A percentile compares a stretch with the other conserved stretches of the same genome.
phyloP scores from a whole-genome alignment of 2,888 invertebrate genomes.

The Lycocerus yunnanus region DNA sequence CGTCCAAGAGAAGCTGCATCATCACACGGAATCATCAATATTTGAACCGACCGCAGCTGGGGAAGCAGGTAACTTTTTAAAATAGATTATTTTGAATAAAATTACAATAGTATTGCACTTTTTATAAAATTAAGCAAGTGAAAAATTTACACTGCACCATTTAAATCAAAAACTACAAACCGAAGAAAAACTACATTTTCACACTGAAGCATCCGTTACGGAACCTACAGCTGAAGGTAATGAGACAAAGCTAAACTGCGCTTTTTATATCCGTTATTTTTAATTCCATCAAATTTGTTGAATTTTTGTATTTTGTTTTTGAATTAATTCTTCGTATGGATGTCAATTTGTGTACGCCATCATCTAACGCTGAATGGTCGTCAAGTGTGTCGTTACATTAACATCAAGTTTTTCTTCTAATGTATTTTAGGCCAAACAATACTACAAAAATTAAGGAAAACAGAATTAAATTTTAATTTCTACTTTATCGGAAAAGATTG shows the following conservation, averaged over 20 bases:
- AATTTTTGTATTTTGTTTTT: neutral
- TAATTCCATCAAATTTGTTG: neutral
- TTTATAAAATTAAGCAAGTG: slow-evolving; percentile 1
- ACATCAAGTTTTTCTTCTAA: neutral
- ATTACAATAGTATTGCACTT: neutral
- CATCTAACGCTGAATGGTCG: neutral
- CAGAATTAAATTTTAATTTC: neutral
- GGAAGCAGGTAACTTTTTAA: neutral
- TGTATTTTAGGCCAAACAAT: neutral
- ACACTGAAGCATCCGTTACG: neutral
- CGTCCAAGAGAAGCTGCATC: slow-evolving; percentile 12
- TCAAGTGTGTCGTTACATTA: neutral
- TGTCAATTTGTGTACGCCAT: neutral
- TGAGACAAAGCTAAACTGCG: neutral
- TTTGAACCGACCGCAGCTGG: neutral
- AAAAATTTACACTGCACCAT: neutral
- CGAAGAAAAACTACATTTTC: neutral
- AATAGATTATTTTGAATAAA: neutral
- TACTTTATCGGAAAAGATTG: no score
- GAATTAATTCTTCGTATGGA: neutral
- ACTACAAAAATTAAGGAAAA: neutral
- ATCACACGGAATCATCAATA: slow-evolving; percentile 5
- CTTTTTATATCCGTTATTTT: neutral
- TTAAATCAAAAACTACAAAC: neutral
- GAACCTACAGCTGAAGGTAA: slow-evolving; percentile 2